phyloP scores from a whole-genome alignment of 2,113 vertebrate genomes.

The zebrafish (Danio rerio) region GRCz12tu NC_133179.1:24374001-24374500 shows the following conservation, averaged over 20 bases:
- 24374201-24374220: slow-evolving; percentile 76
- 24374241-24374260: slow-evolving; percentile 59
- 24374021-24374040: too few species aligned
- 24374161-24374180: neutral
- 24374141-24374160: neutral
- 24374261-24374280: slow-evolving; percentile 60
- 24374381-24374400: neutral
- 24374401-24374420: neutral
- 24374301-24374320: slow-evolving; percentile 12
- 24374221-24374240: slow-evolving; percentile 60
- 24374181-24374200: slow-evolving; percentile 54
- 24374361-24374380: slow-evolving; percentile 12
- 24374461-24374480: neutral
- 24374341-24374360: neutral
- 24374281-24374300: slow-evolving; percentile 46
- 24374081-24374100: too few species aligned
- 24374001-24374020: too few species aligned
- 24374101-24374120: too few species aligned
- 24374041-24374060: too few species aligned
- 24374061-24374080: too few species aligned
- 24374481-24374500: neutral
- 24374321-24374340: neutral
- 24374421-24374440: neutral
- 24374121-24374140: too few species aligned
- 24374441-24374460: neutral